These are phyloP conservation scores for Brachylomia viminalis DNA, from an alignment of 2,888 invertebrate species.

Conservation along the genomic window DNA sequence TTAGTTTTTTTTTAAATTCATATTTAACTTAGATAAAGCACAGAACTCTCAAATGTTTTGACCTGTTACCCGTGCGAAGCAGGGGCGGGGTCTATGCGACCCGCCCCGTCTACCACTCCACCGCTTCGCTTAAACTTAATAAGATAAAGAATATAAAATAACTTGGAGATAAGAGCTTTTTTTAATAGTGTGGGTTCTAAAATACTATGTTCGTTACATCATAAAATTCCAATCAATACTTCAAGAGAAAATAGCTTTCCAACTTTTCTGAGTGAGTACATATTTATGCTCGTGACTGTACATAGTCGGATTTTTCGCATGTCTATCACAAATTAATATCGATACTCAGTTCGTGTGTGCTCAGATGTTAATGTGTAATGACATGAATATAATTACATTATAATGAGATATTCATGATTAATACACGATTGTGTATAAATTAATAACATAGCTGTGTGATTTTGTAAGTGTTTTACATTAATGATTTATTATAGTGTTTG, in stretches of 20 bases:
- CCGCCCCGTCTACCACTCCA: too few species aligned
- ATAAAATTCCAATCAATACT: not conserved
- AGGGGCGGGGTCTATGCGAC: too few species aligned
- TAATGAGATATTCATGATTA: conserved; percentile 56
- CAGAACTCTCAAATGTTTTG: too few species aligned
- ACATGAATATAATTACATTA: conserved; percentile 62
- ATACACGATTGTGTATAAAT: conserved; percentile 41
- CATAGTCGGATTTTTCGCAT: conserved; percentile 7
- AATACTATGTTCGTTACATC: not conserved
- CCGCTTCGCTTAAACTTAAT: too few species aligned
- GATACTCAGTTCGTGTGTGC: conserved; percentile 36
- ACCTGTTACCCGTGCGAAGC: too few species aligned
- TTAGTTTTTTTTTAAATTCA: too few species aligned
- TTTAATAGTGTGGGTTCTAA: not conserved
- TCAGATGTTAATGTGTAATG: conserved; percentile 62
- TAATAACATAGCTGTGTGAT: conserved; percentile 34
- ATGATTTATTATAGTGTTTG: conserved; percentile 20
- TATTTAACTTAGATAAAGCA: too few species aligned
- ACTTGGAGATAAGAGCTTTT: not conserved
- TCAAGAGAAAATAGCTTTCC: too few species aligned
- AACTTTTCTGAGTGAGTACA: not conserved
- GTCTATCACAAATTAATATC: conserved; percentile 59
- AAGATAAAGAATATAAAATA: not conserved
- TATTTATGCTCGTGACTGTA: not conserved
- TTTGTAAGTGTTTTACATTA: conserved; percentile 33